Evolutionary conservation across 2,113 vertebrate species (phyloP), one percentile per base, ranked within the genome.

Genomic region (Bucco capensis): DNA sequence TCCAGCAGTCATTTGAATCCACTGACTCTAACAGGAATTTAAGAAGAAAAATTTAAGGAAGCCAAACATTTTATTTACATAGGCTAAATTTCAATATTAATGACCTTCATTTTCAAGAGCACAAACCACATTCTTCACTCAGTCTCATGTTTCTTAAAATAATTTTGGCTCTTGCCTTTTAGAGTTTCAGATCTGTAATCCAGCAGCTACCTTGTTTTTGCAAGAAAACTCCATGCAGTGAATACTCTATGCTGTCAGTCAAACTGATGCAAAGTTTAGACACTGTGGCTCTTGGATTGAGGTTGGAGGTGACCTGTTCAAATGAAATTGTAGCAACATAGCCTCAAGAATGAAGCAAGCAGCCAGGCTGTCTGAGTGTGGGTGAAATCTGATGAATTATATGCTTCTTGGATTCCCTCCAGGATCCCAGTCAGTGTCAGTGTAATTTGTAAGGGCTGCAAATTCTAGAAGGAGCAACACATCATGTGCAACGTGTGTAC

Each of bases 361-460:
- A 83, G 60, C 71, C 80, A 75, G 84, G 65, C 82, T 95, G 86
- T 71, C 92, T 88, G 92, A 93, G 91, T 83, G 93, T 58, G 86
- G 93, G 86, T 96, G 94, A 94, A 95, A 92, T 93, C 88, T 88
- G 86, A 96, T 94, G 89, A 95, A 95, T 96, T 96, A 91, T 94
- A 80, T 88, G 56, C 92, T 92, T 58, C 66, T 80, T 93, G 92
- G 88, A 89, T 19, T 61, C 70, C 56, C 35, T 94, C 81, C 92
- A 96, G 83, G 18, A 50, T 58, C 62, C 35, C 90, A 89, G 79
- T 38, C 79, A 67, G 30, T 89, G 65, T 92, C 80, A 88, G 88
- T 74, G 73, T 58, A 71, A 92, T 94, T 80, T 91, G 84, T 81
- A 74, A 90, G 72, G 70, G 56, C 70, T 83, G 77, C 2, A 19